A percentile compares a stretch with the other conserved stretches of the same genome.
These are phyloP conservation scores for Scaptodrosophila lebanonensis DNA, from an alignment of 1,140 invertebrate genomes.

Conservation along the genomic window DNA sequence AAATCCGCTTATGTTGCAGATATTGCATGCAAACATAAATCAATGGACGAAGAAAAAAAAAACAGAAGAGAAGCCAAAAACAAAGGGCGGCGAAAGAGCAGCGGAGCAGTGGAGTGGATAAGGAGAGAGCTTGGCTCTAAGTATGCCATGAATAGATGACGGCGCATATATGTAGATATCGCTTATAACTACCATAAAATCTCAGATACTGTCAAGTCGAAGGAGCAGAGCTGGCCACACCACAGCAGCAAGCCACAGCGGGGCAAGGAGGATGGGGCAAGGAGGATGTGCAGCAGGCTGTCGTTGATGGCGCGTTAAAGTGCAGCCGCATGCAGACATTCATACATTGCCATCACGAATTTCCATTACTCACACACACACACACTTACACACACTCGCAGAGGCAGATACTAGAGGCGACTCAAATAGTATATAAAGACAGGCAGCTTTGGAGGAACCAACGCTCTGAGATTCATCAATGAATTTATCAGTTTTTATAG, in stretches of 20 bases:
- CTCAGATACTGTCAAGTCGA: conserved; percentile 29
- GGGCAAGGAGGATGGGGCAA: conserved; percentile 28
- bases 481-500: conserved; percentile 74
- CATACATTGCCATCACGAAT: conserved; percentile 58
- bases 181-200: conserved; percentile 35
- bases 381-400: conserved; percentile 31
- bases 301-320: too few species aligned
- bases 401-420: conserved; percentile 34
- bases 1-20: conserved; percentile 14
- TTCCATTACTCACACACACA: conserved; percentile 59
- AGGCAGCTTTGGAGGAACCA: not conserved
- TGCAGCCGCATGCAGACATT: conserved; percentile 43
- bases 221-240: too few species aligned
- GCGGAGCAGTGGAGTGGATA: conserved; percentile 24
- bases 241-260: not conserved
- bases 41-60: conserved; percentile 21
- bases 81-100: too few species aligned
- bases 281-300: too few species aligned
- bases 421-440: too few species aligned
- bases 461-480: conserved; percentile 56
- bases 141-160: conserved; percentile 41
- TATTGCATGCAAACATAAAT: conserved; percentile 45
- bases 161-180: conserved; percentile 1
- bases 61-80: not conserved
- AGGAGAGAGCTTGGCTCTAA: conserved; percentile 17